Evolutionary conservation across 2,113 vertebrate species (phyloP).

Genomic region (Aramus guarauna): DNA sequence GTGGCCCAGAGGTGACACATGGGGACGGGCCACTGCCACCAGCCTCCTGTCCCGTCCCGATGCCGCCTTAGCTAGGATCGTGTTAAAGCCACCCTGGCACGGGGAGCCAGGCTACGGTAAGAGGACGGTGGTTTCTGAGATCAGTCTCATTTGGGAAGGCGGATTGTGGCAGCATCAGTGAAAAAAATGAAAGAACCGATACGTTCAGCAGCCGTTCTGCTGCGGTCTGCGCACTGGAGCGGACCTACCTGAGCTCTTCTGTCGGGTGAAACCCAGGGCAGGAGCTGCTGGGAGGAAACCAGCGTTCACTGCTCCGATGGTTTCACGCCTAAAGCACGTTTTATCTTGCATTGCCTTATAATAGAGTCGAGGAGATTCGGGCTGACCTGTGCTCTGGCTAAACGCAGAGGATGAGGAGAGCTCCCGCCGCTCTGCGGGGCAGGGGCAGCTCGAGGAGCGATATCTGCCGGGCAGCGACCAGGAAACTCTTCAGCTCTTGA

Average conservation of each 20-base stretch:
- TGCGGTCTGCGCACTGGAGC: not conserved
- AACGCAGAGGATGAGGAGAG: not conserved
- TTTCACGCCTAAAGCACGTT: fast-evolving
- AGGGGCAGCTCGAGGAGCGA: not conserved
- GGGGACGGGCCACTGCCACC: not conserved
- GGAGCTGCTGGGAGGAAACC: not conserved
- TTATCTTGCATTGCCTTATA: not conserved
- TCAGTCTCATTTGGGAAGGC: fast-evolving
- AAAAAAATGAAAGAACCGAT: fast-evolving
- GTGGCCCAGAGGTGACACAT: not conserved
- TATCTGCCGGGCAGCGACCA: not conserved
- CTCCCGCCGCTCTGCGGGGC: fast-evolving
- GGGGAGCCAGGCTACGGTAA: fast-evolving
- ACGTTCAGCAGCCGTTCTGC: not conserved
- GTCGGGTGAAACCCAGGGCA: not conserved
- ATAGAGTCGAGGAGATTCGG: not conserved
- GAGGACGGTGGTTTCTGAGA: fast-evolving
- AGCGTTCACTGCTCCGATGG: fast-evolving
- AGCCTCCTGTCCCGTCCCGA: not conserved
- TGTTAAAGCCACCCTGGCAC: not conserved
- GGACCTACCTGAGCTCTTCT: not conserved
- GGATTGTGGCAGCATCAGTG: fast-evolving
- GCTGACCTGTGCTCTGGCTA: not conserved
- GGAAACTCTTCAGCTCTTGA: not conserved
- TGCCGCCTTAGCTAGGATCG: fast-evolving